phyloP scores from a whole-genome alignment of 64 coral and sea anemone species.

The Montipora sp. region DNA sequence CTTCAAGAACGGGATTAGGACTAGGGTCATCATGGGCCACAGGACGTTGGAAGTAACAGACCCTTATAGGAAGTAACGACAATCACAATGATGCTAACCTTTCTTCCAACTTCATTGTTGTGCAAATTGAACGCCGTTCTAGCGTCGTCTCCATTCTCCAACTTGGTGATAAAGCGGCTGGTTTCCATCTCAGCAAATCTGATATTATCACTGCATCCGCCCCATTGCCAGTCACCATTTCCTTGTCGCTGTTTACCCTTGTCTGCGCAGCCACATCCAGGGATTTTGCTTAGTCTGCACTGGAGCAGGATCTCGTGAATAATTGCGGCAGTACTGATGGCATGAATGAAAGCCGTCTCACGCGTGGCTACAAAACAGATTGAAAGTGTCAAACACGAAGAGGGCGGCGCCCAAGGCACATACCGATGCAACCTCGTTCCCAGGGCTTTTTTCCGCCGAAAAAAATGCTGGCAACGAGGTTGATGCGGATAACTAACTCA shows the following conservation, averaged over 20 bases:
- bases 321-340: slow-evolving; percentile 15
- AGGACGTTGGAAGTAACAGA: too few species aligned
- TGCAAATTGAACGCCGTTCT: slow-evolving; percentile 55
- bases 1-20: too few species aligned
- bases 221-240: slow-evolving; percentile 36
- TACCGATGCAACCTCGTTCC: too few species aligned
- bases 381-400: too few species aligned
- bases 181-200: slow-evolving; percentile 54
- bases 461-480: too few species aligned
- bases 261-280: slow-evolving; percentile 1
- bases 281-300: slow-evolving; percentile 1
- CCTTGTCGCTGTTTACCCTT: slow-evolving; percentile 30
- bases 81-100: slow-evolving; percentile 35
- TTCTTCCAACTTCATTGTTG: slow-evolving; percentile 84
- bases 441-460: too few species aligned
- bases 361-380: slow-evolving; percentile 55
- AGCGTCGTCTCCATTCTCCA: slow-evolving; percentile 28
- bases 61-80: too few species aligned
- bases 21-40: too few species aligned
- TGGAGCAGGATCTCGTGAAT: not conserved
- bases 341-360: slow-evolving; percentile 1
- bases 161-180: slow-evolving; percentile 51
- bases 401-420: too few species aligned
- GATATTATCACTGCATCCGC: slow-evolving; percentile 75
- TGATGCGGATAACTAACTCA: too few species aligned